Conservation (phyloP, 2,113 vertebrate species). For the Miniopterus natalensis region DNA sequence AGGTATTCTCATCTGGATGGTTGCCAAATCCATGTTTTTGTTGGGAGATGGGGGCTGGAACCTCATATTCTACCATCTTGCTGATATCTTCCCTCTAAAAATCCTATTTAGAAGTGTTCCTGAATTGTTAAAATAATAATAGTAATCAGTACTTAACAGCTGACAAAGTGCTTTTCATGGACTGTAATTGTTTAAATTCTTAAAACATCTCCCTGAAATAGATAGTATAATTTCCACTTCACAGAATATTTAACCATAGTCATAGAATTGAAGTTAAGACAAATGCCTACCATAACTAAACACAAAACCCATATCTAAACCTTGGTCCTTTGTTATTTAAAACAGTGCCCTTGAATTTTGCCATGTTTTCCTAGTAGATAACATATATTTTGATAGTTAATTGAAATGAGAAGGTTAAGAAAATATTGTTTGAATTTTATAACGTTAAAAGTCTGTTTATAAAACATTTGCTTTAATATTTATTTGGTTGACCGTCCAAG, state of each 20-base stretch:
- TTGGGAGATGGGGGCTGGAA: background rate
- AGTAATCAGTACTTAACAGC: background rate
- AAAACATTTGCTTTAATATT: background rate
- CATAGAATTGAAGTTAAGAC: background rate
- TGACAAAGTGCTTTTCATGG: background rate
- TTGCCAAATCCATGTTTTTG: background rate
- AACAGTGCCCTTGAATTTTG: conserved; percentile 37
- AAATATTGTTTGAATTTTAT: background rate
- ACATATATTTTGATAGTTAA: background rate
- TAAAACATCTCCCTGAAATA: conserved; percentile 10
- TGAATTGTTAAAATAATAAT: background rate
- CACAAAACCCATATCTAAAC: background rate
- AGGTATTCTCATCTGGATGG: background rate
- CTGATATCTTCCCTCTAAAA: background rate
- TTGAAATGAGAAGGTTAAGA: conserved; percentile 2
- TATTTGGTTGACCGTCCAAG: background rate
- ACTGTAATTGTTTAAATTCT: background rate
- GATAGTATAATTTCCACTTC: background rate
- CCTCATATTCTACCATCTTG: background rate
- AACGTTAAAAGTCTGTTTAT: background rate
- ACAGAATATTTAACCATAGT: background rate
- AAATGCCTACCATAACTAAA: background rate
- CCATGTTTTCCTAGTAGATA: background rate
- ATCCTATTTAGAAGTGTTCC: background rate
- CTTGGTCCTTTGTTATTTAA: background rate